Evolutionary conservation across 2,113 vertebrate genomes (phyloP), one percentile per base, ranked within the genome.

Genomic region (Neodon shergylaensis): DNA sequence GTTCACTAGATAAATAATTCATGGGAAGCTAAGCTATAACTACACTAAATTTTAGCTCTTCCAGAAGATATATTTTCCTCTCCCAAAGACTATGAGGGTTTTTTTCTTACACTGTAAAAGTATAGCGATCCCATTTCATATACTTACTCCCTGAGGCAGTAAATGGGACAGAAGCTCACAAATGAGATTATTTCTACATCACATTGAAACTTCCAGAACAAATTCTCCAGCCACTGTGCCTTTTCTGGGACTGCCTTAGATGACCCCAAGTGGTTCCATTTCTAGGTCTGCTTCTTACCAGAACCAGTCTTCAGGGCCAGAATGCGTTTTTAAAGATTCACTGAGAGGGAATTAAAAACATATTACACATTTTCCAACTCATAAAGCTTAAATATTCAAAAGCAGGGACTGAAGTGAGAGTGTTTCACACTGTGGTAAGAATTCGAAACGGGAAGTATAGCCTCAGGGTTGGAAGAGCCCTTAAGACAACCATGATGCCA

Each of bases 381-480:
- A 33, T 42, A 93, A 95, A 94, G 92, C 52, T 36, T 65, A 90
- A 79, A 44, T 61, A 79, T 42, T 54, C 39, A 87, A 86, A 94
- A n/a, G 72, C 44, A 33, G 0, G 44, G 28, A 91, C 22, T 33
- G 9, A 90, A 44, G 52, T 78, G 66, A 70, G 39, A 4, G 54
- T 66, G 86, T 26, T 63, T 44, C 74, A 52, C 0, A 24, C 78
- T 42, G 42, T 22, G 3, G 28, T 84, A 28, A 76, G 13, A 88
- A 88, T 76, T 72, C 70, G 72, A 44, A 36, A 84, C 28, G 54
- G 54, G 24, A 94, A 94, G 28, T 4, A 63, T 44, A 81, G 78
- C 73, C 84, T 88, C 47, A 74, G 9, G n/a, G 31, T 76, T 90
- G 31, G 79, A 90, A 94, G 7, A 54, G 28, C 68, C 21, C 44